Percentiles rank a stretch among this genome's conserved stretches.
phyloP scores from a whole-genome alignment of 2,888 invertebrate species.

The Kuschelorhynchus macadamiae region DNA sequence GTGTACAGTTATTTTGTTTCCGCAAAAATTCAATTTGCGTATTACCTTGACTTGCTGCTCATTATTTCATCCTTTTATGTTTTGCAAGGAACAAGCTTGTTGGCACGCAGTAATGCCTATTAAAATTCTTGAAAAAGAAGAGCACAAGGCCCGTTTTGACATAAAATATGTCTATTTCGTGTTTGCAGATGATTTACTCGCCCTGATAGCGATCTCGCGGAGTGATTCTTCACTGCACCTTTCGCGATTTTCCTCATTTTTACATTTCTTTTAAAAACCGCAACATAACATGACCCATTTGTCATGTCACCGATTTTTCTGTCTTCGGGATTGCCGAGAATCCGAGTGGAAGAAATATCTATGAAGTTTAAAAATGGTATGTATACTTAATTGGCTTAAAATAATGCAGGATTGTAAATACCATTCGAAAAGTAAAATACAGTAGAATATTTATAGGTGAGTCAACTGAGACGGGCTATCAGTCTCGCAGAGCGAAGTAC shows the following conservation, averaged over 20 bases:
- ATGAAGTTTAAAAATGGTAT: too few relatives aligned
- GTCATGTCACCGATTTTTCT: constrained; percentile 6
- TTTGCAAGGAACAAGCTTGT: constrained; percentile 7
- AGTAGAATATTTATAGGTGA: too few relatives aligned
- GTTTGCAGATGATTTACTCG: constrained; percentile 42
- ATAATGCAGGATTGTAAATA: too few relatives aligned
- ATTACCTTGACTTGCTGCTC: too few relatives aligned
- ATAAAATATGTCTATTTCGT: constrained; percentile 43
- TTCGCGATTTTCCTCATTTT: constrained; percentile 18
- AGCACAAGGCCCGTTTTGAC: constrained; percentile 33
- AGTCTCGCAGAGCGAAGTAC: too few relatives aligned
- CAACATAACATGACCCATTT: constrained; percentile 7
- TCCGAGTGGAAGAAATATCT: too few relatives aligned
- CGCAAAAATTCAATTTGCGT: too few relatives aligned
- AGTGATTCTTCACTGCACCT: constrained; percentile 26
- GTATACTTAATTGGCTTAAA: too few relatives aligned
- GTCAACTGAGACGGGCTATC: too few relatives aligned
- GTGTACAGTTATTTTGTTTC: too few relatives aligned
- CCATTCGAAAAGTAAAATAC: too few relatives aligned
- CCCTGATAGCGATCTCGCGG: constrained; percentile 31
- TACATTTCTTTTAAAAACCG: constrained; percentile 28
- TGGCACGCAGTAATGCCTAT: constrained; percentile 37
- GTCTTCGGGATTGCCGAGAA: too few relatives aligned
- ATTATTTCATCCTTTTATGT: background rate
- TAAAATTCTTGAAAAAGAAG: constrained; percentile 44